These are phyloP conservation scores for Schizaphis graminum DNA, from an alignment of 2,888 invertebrate genomes.

Conservation along the genomic window DNA sequence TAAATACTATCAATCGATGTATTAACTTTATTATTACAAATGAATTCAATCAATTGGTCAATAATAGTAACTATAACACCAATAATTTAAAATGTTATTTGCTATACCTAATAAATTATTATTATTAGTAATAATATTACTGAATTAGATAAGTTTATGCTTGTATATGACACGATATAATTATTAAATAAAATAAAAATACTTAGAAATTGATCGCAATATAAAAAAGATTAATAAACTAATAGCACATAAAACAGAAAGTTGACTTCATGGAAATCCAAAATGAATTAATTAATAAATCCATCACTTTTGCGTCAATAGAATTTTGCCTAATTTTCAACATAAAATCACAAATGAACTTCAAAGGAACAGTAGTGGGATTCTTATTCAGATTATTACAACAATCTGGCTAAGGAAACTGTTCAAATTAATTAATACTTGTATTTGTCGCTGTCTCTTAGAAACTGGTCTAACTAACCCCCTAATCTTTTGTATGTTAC, in stretches of 20 bases:
- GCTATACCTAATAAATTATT: neutral
- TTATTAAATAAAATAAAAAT: neutral
- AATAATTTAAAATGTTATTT: neutral
- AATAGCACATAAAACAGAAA: neutral
- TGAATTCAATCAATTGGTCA: neutral
- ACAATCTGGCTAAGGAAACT: neutral
- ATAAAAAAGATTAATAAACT: neutral
- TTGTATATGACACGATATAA: neutral
- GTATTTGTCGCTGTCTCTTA: neutral
- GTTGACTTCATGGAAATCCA: neutral
- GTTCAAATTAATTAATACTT: slow-evolving; percentile 3
- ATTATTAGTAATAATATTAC: neutral
- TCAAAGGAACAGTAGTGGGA: neutral
- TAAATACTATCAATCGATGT: neutral
- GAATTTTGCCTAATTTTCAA: neutral
- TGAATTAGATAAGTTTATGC: neutral
- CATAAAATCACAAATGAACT: neutral
- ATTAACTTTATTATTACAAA: neutral
- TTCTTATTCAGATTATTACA: neutral
- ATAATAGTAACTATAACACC: neutral
- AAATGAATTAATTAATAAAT: neutral
- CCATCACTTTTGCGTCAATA: neutral
- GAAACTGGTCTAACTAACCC: neutral
- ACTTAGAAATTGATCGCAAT: neutral
- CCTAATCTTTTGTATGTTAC: neutral